A percentile compares a stretch with the other conserved stretches of the same genome.
These are phyloP conservation scores for Diabrotica undecimpunctata DNA, from an alignment of 1,140 invertebrate species.

Conservation along the genomic window DNA sequence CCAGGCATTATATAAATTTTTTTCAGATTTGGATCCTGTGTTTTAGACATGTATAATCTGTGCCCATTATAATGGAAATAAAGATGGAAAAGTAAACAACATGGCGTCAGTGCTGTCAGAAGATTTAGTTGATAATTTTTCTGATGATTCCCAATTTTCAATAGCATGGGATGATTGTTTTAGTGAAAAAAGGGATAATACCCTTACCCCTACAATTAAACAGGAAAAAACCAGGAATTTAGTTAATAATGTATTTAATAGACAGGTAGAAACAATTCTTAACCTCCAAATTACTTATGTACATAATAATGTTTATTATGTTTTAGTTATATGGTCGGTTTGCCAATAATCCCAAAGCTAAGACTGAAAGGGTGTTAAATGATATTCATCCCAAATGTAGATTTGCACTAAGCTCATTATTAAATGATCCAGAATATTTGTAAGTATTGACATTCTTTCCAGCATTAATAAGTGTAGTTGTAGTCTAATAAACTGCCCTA, in stretches of 20 bases:
- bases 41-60: too few species aligned
- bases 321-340: conserved; percentile 43
- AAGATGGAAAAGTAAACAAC: conserved; percentile 28
- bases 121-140: conserved; percentile 37
- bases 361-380: conserved; percentile 52
- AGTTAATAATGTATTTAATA: conserved; percentile 40
- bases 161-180: conserved; percentile 22
- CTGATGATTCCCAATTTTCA: conserved; percentile 32
- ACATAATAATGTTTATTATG: conserved; percentile 21
- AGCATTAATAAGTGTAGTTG: too few species aligned
- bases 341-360: conserved; percentile 39
- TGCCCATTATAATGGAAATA: too few species aligned
- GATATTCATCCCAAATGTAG: conserved; percentile 59
- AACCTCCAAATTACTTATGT: conserved; percentile 30
- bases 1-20: too few species aligned
- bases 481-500: too few species aligned
- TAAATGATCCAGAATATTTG: conserved; percentile 41
- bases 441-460: conserved; percentile 35
- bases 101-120: conserved; percentile 36
- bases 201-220: conserved; percentile 13
- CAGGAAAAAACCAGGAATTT: conserved; percentile 33
- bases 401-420: conserved; percentile 47
- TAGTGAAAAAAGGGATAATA: conserved; percentile 11
- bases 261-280: conserved; percentile 40
- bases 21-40: too few species aligned